Conservation (phyloP, 1,140 invertebrate genomes). For the Leptoteleia sp. region DNA sequence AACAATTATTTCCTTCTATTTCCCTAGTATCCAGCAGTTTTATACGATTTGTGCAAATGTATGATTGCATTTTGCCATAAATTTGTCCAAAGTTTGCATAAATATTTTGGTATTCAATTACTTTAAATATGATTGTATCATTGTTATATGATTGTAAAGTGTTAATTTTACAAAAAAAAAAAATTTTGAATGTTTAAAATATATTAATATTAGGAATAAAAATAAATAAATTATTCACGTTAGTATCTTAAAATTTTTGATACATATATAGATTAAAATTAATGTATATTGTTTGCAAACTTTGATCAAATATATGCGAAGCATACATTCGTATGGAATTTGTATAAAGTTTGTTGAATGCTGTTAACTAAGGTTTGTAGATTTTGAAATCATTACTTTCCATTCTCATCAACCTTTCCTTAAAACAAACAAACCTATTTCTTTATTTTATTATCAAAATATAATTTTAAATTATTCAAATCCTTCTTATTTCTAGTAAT, state of each 20-base stretch:
- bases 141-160: too few relatives aligned
- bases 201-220: too few relatives aligned
- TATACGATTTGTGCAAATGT: constrained; percentile 19
- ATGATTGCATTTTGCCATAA: background rate
- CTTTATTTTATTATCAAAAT: constrained; percentile 15
- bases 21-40: constrained; percentile 21
- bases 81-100: constrained; percentile 2
- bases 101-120: too few relatives aligned
- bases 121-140: too few relatives aligned
- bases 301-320: background rate
- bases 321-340: background rate
- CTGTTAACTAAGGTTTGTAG: background rate
- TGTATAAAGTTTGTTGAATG: constrained; percentile 6
- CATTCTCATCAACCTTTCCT: background rate
- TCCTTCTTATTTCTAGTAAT: background rate
- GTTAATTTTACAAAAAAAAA: too few relatives aligned
- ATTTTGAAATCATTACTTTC: constrained; percentile 36
- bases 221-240: too few relatives aligned
- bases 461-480: constrained; percentile 31
- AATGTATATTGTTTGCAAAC: background rate
- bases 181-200: too few relatives aligned
- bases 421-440: constrained; percentile 6
- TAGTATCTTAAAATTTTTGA: too few relatives aligned
- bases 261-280: too few relatives aligned
- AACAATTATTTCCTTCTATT: constrained; percentile 9